Conservation (phyloP, 2,888 invertebrate genomes). For the Sphaeridia pumilis region DNA sequence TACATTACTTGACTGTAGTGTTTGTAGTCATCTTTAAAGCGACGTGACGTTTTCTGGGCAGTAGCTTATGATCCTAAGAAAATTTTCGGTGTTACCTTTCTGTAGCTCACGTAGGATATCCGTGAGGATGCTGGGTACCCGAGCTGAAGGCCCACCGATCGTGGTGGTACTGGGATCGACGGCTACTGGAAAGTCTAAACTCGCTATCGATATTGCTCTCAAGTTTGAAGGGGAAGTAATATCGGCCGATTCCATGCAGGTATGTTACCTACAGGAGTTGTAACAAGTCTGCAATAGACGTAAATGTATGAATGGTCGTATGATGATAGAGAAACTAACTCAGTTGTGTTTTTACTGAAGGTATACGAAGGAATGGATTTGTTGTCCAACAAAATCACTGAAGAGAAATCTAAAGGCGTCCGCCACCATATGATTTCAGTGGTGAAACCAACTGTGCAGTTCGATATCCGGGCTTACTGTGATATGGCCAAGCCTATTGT, state of each 20-base stretch:
- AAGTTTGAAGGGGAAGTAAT: constrained; percentile 82
- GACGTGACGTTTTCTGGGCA: too few species aligned
- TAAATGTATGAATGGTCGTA: not conserved
- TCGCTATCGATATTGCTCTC: constrained; percentile 80
- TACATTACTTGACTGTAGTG: too few species aligned
- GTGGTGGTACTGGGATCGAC: constrained; percentile 92
- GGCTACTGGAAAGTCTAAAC: constrained; percentile 93
- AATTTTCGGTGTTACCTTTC: too few species aligned
- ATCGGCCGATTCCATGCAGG: constrained; percentile 99
- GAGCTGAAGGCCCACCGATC: constrained; percentile 52
- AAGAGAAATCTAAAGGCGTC: constrained; percentile 58
- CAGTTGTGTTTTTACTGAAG: constrained; percentile 43
- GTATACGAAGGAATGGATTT: constrained; percentile 88
- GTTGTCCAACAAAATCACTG: constrained; percentile 83
- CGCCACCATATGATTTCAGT: constrained; percentile 84
- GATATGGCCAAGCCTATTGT: constrained; percentile 68
- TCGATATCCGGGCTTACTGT: constrained; percentile 72
- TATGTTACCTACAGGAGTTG: too few species aligned
- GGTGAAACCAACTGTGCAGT: constrained; percentile 63
- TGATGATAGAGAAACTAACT: not conserved
- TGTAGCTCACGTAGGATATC: too few species aligned
- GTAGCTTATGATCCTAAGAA: too few species aligned
- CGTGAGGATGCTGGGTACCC: too few species aligned
- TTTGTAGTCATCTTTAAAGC: too few species aligned
- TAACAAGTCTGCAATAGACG: not conserved